Evolutionary conservation across 2,888 invertebrate species (phyloP), one percentile per base, ranked within the genome.

Genomic region (Pardosa pseudoannulata): DNA sequence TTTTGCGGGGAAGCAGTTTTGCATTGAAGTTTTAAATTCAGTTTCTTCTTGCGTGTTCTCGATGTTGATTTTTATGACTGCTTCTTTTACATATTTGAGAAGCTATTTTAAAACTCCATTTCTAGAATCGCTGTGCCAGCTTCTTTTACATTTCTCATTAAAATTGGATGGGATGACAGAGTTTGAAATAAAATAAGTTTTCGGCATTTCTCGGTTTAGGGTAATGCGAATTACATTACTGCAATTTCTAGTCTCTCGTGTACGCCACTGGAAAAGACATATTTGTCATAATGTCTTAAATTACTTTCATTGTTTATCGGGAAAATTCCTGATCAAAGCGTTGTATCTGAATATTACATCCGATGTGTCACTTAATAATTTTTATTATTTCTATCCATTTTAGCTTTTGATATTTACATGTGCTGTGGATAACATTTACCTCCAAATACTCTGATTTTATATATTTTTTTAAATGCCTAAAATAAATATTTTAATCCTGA

Each of bases 1-100:
- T 19, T 23, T 56, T 56, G 1, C 19, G 1, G 56, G 3, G 5
- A 56, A 23, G 23, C 19, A 56, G 23, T 23, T 23, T 19, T 19
- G 19, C 5, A 23, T 56, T 56, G 3, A 23, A 19, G 56, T 56
- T 56, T 23, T 23, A 56, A 23, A 56, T 56, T 56, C 56, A 5
- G 56, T 19, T 56, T 56, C 23, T 23, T 16, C 9, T n/a, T 36
- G 6, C 9, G 6, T 36, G 36, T 36, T 36, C 9, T 16, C 13
- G 16, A 7, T 23, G 56, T 23, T 56, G 19, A 56, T 56, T 56
- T 56, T 56, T 56, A 23, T 56, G 23, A 23, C 1, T 56, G 19
- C 1, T 56, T 56, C 56, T 56, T 56, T 56, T 56, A 56, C 56
- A 56, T 56, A 56, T 56, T 56, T 56, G 23, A 56, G 23, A 2